Evolutionary conservation across 1,140 invertebrate species (phyloP), one percentile per base, ranked within the genome.

Genomic region (Sarcophaga bullata): DNA sequence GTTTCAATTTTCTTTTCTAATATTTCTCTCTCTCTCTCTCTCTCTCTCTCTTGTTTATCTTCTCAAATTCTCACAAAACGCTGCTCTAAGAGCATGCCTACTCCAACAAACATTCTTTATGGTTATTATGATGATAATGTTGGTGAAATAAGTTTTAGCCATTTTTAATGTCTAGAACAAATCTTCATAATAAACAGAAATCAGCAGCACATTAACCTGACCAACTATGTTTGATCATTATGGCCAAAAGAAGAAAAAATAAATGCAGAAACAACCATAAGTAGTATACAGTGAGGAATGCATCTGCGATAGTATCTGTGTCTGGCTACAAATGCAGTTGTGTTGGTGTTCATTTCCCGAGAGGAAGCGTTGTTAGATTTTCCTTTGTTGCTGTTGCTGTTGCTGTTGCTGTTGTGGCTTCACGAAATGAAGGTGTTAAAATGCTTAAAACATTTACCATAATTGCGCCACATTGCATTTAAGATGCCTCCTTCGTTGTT

Each of bases 171-270:
- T 58, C n/a, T 19, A 68, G 19, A 68, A 68, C 62, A 25, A 68
- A 68, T 68, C 62, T 17, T 68, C 62, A 68, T 68, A 68, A 68
- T 68, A 25, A 68, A 68, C n/a, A 19, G 62, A 68, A 68, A 68
- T 68, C 19, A 37, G 25, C 25, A 37, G 25, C 25, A 37, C 62
- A 19, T 68, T 68, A 19, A 68, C n/a, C 17, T 13, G 13, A n/a
- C n/a, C n/a, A 13, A 58, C 10, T 13, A 58, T 4, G 54, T 58
- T 58, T 58, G 54, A 58, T 58, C 54, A 13, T 37, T 37, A 37
- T 58, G 54, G 6, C 54, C n/a, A 58, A 58, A 58, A 58, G 8
- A 58, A 68, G 62, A 68, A 25, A 17, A 68, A 25, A 25, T 3
- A 68, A 19, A 68, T 17, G 17, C n/a, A 19, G 62, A 68, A 68